phyloP scores from a whole-genome alignment of 2,797 vertebrate genomes.

The Adelosebastes latens region DNA sequence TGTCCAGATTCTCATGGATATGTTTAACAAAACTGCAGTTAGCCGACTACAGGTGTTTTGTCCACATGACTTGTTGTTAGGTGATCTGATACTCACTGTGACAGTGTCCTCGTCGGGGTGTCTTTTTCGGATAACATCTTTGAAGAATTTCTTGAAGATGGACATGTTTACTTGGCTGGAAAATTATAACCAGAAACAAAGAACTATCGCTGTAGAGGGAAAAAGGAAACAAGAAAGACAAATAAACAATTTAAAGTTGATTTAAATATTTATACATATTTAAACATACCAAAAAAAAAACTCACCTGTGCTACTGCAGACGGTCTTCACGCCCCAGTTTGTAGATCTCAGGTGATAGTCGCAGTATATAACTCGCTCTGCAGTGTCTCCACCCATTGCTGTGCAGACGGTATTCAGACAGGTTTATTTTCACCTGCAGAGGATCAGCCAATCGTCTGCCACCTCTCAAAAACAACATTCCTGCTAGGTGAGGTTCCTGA shows the following conservation, averaged over 20 bases:
- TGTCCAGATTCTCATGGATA: neutral
- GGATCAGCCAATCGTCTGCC: conserved; percentile 39
- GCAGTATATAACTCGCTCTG: conserved; percentile 2
- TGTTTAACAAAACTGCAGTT: neutral
- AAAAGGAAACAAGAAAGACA: neutral
- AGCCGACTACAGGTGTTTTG: neutral
- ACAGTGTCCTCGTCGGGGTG: conserved; percentile 15
- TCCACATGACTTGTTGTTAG: neutral
- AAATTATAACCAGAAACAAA: neutral
- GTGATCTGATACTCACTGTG: conserved; percentile 44
- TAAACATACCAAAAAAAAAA: neutral
- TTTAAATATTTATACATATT: neutral
- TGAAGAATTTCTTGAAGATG: conserved; percentile 83
- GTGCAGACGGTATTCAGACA: neutral
- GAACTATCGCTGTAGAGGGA: accelerated
- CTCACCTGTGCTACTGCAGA: conserved; percentile 38
- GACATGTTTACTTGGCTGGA: conserved; percentile 77
- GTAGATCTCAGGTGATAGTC: neutral
- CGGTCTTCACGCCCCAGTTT: neutral
- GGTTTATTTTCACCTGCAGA: conserved; percentile 11
- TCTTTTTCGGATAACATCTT: conserved; percentile 39
- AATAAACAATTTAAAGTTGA: neutral
- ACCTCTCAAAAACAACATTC: conserved; percentile 35
- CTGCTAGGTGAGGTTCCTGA: conserved; percentile 21
- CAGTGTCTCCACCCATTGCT: conserved; percentile 38